Percentiles rank a stretch among this genome's conserved stretches.
These are phyloP conservation scores for Zaprionus ghesquierei DNA, from an alignment of 1,140 invertebrate genomes.

Conservation along the genomic window DNA sequence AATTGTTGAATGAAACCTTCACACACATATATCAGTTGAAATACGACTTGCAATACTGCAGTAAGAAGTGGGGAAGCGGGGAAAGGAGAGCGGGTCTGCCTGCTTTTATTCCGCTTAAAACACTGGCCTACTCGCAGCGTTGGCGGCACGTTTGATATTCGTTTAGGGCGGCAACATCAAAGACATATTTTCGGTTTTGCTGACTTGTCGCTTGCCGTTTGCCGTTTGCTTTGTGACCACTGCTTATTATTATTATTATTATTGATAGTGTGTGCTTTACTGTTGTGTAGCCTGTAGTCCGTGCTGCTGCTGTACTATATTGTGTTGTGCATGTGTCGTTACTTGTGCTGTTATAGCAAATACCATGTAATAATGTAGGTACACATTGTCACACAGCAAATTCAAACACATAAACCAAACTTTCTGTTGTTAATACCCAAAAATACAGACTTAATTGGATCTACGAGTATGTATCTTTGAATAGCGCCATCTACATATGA, in stretches of 20 bases:
- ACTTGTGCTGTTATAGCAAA: constrained; percentile 20
- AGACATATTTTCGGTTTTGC: constrained; percentile 66
- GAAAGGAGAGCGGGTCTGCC: too few relatives aligned
- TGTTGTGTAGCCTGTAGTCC: constrained; percentile 2
- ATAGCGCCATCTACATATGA: too few relatives aligned
- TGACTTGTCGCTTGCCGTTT: constrained; percentile 56
- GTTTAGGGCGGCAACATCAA: constrained; percentile 74
- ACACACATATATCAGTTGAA: too few relatives aligned
- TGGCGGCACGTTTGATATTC: constrained; percentile 73
- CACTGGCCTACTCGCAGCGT: constrained; percentile 35
- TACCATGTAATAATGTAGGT: too few relatives aligned
- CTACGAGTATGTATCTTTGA: too few relatives aligned
- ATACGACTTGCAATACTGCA: too few relatives aligned
- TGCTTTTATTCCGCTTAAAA: background rate
- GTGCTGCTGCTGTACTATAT: background rate
- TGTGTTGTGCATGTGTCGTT: constrained; percentile 45
- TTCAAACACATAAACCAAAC: too few relatives aligned
- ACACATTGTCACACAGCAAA: too few relatives aligned
- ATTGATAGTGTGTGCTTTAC: background rate
- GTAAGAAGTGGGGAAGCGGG: background rate
- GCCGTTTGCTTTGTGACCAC: constrained; percentile 49
- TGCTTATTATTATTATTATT: constrained; percentile 13
- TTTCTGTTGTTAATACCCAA: too few relatives aligned
- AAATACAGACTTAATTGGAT: too few relatives aligned
- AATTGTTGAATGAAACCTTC: too few relatives aligned